Percentiles rank a stretch among this genome's conserved stretches.
Evolutionary conservation across 2,797 vertebrate genomes (phyloP).

Genomic region (Taenioides sp.): DNA sequence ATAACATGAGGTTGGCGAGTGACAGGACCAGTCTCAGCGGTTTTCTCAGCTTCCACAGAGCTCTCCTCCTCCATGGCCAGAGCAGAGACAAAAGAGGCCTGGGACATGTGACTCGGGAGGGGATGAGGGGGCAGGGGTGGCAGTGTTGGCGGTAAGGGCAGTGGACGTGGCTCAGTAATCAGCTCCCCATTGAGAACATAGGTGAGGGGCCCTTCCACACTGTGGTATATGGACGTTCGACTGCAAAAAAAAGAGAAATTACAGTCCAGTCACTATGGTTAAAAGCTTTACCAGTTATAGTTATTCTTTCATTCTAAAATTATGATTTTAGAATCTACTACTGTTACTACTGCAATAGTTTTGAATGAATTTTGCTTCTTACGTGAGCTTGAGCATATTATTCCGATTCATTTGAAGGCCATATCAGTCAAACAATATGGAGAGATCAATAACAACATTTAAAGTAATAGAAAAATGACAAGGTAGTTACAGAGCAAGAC

Average conservation of each 20-base stretch:
- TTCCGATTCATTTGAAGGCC: constrained; percentile 27
- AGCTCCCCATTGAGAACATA: constrained; percentile 83
- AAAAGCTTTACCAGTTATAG: neutral
- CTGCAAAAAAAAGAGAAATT: constrained; percentile 51
- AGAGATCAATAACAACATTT: constrained; percentile 48
- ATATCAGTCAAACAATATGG: constrained; percentile 36
- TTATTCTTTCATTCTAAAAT: neutral
- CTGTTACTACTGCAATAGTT: neutral
- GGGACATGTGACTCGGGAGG: constrained; percentile 89
- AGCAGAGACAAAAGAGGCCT: constrained; percentile 96
- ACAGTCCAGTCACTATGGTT: neutral
- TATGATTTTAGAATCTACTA: neutral
- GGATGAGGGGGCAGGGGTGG: constrained; percentile 78
- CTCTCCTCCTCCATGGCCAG: constrained; percentile 93
- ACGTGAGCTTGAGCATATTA: constrained; percentile 29
- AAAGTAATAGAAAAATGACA: constrained; percentile 42
- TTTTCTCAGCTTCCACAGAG: constrained; percentile 84
- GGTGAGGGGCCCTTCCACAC: constrained; percentile 91
- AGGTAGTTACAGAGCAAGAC: constrained; percentile 25
- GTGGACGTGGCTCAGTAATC: constrained; percentile 81
- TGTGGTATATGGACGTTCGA: constrained; percentile 94
- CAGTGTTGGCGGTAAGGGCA: constrained; percentile 78
- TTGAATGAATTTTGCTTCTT: constrained; percentile 14
- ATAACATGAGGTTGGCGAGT: constrained; percentile 90
- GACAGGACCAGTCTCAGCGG: constrained; percentile 81